phyloP scores from a whole-genome alignment of 2,113 vertebrate genomes.

The Etheostoma cragini region DNA sequence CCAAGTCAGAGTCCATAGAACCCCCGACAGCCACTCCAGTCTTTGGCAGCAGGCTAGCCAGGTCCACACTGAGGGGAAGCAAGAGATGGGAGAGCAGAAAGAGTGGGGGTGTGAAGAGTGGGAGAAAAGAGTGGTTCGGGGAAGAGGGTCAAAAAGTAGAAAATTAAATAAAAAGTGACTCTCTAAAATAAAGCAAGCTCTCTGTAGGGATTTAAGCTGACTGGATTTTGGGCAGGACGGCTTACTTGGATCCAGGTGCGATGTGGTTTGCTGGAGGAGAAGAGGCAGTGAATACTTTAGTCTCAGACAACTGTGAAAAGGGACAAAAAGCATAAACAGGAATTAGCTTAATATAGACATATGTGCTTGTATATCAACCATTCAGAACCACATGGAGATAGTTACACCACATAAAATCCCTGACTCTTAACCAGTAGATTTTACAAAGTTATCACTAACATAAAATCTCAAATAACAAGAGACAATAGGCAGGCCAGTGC shows the following conservation, averaged over 20 bases:
- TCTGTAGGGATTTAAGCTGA: not conserved
- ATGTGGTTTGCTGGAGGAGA: slow-evolving; percentile 87
- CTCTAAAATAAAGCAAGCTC: not conserved
- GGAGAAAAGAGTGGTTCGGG: not conserved
- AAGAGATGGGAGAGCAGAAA: not conserved
- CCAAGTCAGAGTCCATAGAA: slow-evolving; percentile 83
- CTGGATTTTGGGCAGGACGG: not conserved
- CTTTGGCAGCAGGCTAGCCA: slow-evolving; percentile 89
- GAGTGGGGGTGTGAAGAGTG: not conserved
- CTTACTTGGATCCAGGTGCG: slow-evolving; percentile 88
- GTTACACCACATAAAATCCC: not conserved
- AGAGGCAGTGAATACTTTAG: slow-evolving; percentile 97
- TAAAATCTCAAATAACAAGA: not conserved
- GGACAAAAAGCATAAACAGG: slow-evolving; percentile 1
- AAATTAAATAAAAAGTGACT: not conserved
- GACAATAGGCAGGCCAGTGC: not conserved
- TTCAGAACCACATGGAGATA: not conserved
- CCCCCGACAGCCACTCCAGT: slow-evolving; percentile 67
- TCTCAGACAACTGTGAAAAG: slow-evolving; percentile 91
- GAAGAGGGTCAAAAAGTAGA: not conserved
- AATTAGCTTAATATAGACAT: slow-evolving; percentile 3
- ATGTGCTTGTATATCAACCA: not conserved
- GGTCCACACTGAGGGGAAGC: slow-evolving; percentile 85
- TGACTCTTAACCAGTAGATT: not conserved
- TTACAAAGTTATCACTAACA: not conserved